Evolutionary conservation across 2,797 vertebrate genomes (phyloP).

Genomic region (Gambusia yucatana): DNA sequence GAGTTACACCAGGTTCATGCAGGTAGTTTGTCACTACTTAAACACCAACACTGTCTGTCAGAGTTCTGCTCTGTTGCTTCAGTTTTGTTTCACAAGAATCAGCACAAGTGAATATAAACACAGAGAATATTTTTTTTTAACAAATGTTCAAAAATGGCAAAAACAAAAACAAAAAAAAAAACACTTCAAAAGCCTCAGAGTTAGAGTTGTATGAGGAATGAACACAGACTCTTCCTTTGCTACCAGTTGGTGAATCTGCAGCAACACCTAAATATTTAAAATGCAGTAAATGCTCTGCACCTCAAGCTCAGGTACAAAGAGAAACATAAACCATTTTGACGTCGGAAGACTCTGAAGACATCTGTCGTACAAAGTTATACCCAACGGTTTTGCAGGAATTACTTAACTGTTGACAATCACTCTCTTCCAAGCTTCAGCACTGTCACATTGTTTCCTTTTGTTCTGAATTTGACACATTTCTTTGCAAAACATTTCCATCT

Average conservation of each 20-base stretch:
- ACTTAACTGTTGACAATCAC: not conserved
- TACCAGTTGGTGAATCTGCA: not conserved
- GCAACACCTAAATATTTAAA: not conserved
- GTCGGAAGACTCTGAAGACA: not conserved
- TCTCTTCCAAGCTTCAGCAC: not conserved
- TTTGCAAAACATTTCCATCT: not conserved
- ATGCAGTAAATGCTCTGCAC: not conserved
- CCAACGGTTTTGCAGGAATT: not conserved
- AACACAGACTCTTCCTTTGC: not conserved
- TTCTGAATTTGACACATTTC: not conserved
- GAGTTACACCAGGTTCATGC: not conserved
- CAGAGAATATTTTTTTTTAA: not conserved
- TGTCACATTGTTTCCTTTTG: not conserved
- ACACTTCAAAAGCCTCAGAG: not conserved
- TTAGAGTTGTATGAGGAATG: not conserved
- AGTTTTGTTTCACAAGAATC: not conserved
- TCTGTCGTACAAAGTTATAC: not conserved
- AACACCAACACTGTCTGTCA: not conserved
- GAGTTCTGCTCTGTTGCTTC: not conserved
- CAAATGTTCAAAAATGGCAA: not conserved
- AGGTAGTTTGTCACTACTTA: not conserved
- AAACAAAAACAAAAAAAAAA: not conserved
- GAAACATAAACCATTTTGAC: not conserved
- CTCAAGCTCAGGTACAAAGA: not conserved
- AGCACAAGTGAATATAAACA: not conserved